Base-by-base conservation (phyloP, 2,888 invertebrate species). In the Erebia epiphron region DNA sequence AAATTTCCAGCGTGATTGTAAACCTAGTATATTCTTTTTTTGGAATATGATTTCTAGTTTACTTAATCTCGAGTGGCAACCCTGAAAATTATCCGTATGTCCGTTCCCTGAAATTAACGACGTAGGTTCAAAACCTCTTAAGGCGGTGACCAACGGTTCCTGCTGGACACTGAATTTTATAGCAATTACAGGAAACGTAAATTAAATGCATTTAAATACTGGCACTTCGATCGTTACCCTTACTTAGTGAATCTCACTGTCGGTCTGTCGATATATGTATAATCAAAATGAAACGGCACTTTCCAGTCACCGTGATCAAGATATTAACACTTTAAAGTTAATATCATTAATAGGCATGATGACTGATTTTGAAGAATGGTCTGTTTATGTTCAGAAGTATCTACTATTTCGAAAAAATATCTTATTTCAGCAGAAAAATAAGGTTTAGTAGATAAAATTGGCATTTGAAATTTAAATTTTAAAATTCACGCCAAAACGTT, bases 21-120 rank as follows among this genome's bases (percentile, higher is more conserved):
- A 10, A 52, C 2, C 16, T 16, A 2, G 18, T 16, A 10, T 10
- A 16, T 16, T 60, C 9, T n/a, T 41, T 35, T n/a, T 10, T 8
- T 2, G 3, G 41, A 41, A 5, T n/a, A 16, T 41, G 41, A 1
- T 16, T 60, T 43, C 14, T 16, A n/a, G 62, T 52, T 57, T 62
- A 52, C 57, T 52, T 43, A 46, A 50, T 16, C 62, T 78, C 78
- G 82, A 83, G 83, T 43, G 46, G 10, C 85, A 84, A 83, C 60
- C 68, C 52, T 61, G 13, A 64, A 64, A 43, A 49, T 41, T 41
- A 11, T 71, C 71, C 84, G 85, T 88, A 86, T 86, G 88, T 77
- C 81, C 81, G 90, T 88, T 90, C 87, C 80, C 84, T 86, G 83
- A 84, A 87, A 91, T 91, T 91, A 92, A 90, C 90, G 88, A 86